Percentiles rank a stretch among this genome's conserved stretches.
These are phyloP conservation scores for Spatula clypeata DNA, from an alignment of 2,797 vertebrate species.

Conservation along the genomic window DNA sequence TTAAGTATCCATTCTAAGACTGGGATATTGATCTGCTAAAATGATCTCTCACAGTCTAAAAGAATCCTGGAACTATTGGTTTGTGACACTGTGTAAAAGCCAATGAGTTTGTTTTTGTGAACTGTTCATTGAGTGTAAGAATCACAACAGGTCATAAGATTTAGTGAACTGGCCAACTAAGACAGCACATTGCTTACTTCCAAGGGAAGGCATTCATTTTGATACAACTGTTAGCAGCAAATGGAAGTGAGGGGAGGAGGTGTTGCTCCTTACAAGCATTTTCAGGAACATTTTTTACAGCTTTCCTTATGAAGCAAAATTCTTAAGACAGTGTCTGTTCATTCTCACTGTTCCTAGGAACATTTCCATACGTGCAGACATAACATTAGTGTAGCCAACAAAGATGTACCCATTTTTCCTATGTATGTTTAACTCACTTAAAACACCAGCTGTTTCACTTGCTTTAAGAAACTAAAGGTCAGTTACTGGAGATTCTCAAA, in stretches of 20 bases:
- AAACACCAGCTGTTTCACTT: slow-evolving; percentile 9
- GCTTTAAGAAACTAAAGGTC: slow-evolving; percentile 13
- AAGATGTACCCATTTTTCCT: not conserved
- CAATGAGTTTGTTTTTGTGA: not conserved
- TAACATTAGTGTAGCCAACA: not conserved
- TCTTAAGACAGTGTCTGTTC: not conserved
- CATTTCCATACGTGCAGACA: not conserved
- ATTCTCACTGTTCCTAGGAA: not conserved
- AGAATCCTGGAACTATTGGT: not conserved
- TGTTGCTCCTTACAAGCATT: not conserved
- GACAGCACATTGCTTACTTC: not conserved
- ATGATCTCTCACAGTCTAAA: not conserved
- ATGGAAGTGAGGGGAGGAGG: not conserved
- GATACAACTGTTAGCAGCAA: not conserved
- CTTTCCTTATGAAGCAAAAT: not conserved
- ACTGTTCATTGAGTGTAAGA: not conserved
- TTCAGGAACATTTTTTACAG: not conserved
- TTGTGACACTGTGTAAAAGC: not conserved
- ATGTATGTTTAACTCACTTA: not conserved
- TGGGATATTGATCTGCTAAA: not conserved
- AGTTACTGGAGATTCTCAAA: slow-evolving; percentile 10
- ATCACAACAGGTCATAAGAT: not conserved
- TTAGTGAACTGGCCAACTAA: not conserved
- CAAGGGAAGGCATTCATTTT: not conserved
- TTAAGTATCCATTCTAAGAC: not conserved